phyloP scores from a whole-genome alignment of 2,113 vertebrate species.

The Lethenteron camtschaticum region DNA sequence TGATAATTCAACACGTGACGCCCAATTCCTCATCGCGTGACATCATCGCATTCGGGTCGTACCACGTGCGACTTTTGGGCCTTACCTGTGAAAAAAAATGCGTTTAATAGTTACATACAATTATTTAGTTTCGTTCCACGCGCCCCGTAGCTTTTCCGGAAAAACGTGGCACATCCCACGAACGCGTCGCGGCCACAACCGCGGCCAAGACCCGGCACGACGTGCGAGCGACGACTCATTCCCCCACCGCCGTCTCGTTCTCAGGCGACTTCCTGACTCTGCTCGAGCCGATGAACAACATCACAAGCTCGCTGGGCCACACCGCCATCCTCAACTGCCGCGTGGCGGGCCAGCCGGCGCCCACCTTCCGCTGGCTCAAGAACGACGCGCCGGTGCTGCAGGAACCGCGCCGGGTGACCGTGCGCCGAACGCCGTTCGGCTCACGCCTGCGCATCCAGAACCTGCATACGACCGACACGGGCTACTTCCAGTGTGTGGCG shows the following conservation, averaged over 20 bases:
- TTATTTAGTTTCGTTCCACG: background rate
- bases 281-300: slow-evolving; percentile 88
- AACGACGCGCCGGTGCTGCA: slow-evolving; percentile 85
- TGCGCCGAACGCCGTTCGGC: slow-evolving; percentile 44
- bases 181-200: background rate
- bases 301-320: slow-evolving; percentile 75
- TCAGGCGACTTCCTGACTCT: slow-evolving; percentile 54
- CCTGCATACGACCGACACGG: slow-evolving; percentile 85
- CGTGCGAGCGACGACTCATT: background rate
- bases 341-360: slow-evolving; percentile 55
- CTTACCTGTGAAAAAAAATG: too few relatives aligned
- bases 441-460: slow-evolving; percentile 77
- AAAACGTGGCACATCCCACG: background rate
- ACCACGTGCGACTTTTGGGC: too few relatives aligned
- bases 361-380: slow-evolving; percentile 70
- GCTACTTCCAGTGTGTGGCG: slow-evolving; percentile 92
- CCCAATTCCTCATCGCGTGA: too few relatives aligned
- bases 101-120: too few relatives aligned
- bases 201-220: background rate
- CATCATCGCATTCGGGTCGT: too few relatives aligned
- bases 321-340: slow-evolving; percentile 68
- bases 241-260: too few relatives aligned
- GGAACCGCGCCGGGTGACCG: slow-evolving; percentile 68
- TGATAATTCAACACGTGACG: too few relatives aligned
- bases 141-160: background rate